Evolutionary conservation across 2,888 invertebrate genomes (phyloP), one percentile per base, ranked within the genome.

Genomic region (Apodemia zela): DNA sequence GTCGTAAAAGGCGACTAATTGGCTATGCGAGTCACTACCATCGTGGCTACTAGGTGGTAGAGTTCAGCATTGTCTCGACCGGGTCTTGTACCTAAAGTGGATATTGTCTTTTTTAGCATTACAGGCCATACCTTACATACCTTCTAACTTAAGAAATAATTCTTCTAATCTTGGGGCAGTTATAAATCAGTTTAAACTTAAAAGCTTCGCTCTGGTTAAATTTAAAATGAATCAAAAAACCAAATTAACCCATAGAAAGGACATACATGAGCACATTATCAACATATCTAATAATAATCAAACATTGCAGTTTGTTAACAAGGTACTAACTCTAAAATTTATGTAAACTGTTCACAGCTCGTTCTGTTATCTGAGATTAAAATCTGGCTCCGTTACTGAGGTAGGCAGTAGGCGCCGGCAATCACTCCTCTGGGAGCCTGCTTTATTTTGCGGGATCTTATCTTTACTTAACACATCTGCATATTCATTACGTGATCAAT

Each of bases 401-500:
- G 76, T 74, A 76, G 79, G 79, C 80, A 78, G 80, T 82, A 83
- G 84, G 83, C 84, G 78, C 76, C 76, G 79, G 77, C 84, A 85
- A 89, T 89, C 88, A 83, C 89, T 89, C 91, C 89, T 84, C 73
- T 65, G 84, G 88, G 91, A 89, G 75, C 72, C 73, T 62, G 81
- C 77, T 79, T 83, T 86, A 86, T 87, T 75, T 85, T 85, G 88
- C 76, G 85, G 83, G 79, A 77, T 78, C 84, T 85, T 88, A 88
- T 86, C 87, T 81, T 73, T 77, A 76, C 82, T 87, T 85, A 81
- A 85, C 85, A 84, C 82, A 89, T 89, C 89, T 90, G 88, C 88
- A 89, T 89, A 89, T 87, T 90, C 89, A 89, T 89, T 84, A 87
- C 79, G 79, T 83, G 85, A 89, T 89, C 89, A 85, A 90, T 90